phyloP scores from a whole-genome alignment of 1,140 invertebrate species.

The Ostrea denselamellosa region DNA sequence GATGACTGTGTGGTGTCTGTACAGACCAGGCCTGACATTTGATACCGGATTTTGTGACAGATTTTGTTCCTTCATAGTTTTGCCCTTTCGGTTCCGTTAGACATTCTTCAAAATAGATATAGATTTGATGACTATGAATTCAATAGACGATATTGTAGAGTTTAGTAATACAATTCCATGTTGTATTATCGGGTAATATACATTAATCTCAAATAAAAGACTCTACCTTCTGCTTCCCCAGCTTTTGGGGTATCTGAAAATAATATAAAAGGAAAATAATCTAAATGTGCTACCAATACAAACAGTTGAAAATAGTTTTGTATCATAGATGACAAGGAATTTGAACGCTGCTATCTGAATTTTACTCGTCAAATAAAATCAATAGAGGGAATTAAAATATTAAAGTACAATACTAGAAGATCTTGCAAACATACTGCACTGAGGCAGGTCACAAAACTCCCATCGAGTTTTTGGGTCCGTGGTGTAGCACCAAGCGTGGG shows the following conservation, averaged over 20 bases:
- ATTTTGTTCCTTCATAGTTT: slow-evolving; percentile 26
- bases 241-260: background rate
- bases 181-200: background rate
- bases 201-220: too few species aligned
- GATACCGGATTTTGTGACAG: slow-evolving; percentile 9
- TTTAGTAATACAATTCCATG: background rate
- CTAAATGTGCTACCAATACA: too few species aligned
- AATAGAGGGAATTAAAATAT: too few species aligned
- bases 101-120: background rate
- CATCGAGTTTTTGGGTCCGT: slow-evolving; percentile 83
- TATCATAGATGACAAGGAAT: background rate
- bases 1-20: slow-evolving; percentile 35
- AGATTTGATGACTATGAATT: background rate
- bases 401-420: background rate
- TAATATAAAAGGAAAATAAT: too few species aligned
- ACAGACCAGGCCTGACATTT: slow-evolving; percentile 39
- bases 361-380: too few species aligned
- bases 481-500: slow-evolving; percentile 96
- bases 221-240: background rate
- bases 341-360: background rate
- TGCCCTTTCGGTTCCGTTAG: slow-evolving; percentile 2
- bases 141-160: background rate
- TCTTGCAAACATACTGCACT: slow-evolving; percentile 38
- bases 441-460: slow-evolving; percentile 55
- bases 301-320: background rate